These are phyloP conservation scores for Arrhamphus sclerolepis DNA, from an alignment of 2,797 vertebrate species.

Conservation along the genomic window DNA sequence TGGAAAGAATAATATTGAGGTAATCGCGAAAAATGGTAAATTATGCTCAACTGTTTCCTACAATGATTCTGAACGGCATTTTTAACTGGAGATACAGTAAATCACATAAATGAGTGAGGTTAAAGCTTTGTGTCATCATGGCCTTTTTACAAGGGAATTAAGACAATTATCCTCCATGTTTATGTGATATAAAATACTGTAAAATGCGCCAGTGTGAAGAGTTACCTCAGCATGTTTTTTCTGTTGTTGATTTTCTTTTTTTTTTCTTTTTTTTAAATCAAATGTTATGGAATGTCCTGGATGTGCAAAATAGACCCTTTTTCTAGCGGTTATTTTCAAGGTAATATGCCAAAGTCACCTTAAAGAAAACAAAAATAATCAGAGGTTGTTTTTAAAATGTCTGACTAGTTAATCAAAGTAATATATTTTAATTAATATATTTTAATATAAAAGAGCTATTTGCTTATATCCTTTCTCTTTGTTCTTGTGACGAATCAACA, in stretches of 20 bases:
- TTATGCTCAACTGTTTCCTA: slow-evolving; percentile 58
- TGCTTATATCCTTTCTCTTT: slow-evolving; percentile 81
- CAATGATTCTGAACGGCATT: slow-evolving; percentile 46
- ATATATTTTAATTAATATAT: slow-evolving; percentile 99
- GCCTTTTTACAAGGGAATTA: slow-evolving; percentile 17
- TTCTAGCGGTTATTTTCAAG: slow-evolving; percentile 65
- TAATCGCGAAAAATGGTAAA: slow-evolving; percentile 31
- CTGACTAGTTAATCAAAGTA: slow-evolving; percentile 90
- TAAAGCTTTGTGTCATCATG: slow-evolving; percentile 34
- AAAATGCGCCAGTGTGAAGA: slow-evolving; percentile 31
- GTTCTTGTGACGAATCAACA: slow-evolving; percentile 77
- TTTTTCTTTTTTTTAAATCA: slow-evolving; percentile 41
- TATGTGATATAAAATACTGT: slow-evolving; percentile 18
- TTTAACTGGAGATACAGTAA: slow-evolving; percentile 51
- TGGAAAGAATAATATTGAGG: slow-evolving; percentile 36
- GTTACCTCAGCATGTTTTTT: slow-evolving; percentile 32
- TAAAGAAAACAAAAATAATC: slow-evolving; percentile 70
- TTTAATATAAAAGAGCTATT: slow-evolving; percentile 89
- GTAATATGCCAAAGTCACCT: slow-evolving; percentile 84
- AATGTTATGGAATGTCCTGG: slow-evolving; percentile 59
- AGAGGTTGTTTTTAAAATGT: slow-evolving; percentile 80
- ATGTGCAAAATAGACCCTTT: slow-evolving; percentile 55
- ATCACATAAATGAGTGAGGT: slow-evolving; percentile 36
- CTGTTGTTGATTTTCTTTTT: slow-evolving; percentile 41
- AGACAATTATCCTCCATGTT: not conserved